Evolutionary conservation across 2,888 invertebrate genomes (phyloP).

Genomic region (Nomada ruficornis): DNA sequence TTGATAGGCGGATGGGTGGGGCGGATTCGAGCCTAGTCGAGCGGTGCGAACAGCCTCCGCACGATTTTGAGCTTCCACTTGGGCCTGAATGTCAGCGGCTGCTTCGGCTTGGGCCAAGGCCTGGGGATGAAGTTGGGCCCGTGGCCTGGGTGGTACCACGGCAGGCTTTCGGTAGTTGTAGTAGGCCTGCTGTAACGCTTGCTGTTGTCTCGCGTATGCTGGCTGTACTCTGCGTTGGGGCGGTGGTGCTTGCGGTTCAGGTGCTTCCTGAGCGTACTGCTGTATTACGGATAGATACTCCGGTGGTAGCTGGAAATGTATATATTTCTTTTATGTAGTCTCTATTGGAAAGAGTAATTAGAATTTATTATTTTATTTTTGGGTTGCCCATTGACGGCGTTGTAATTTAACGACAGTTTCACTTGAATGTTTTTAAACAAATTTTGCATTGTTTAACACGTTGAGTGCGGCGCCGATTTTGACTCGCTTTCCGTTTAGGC

Average conservation of each 20-base stretch:
- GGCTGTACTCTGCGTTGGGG: conserved; percentile 76
- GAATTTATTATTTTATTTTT: no score
- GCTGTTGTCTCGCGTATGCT: conserved; percentile 79
- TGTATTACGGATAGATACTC: conserved; percentile 79
- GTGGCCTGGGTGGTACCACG: conserved; percentile 77
- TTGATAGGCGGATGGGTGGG: conserved; percentile 72
- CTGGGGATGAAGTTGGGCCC: conserved; percentile 76
- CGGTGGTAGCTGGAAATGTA: conserved; percentile 78
- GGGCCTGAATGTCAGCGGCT: conserved; percentile 76
- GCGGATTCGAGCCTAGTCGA: conserved; percentile 70
- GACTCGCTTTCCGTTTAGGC: no score
- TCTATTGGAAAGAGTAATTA: no score
- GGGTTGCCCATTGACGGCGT: no score
- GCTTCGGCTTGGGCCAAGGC: conserved; percentile 77
- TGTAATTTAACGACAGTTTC: no score
- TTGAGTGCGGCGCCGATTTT: no score
- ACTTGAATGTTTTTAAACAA: no score
- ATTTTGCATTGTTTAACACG: no score
- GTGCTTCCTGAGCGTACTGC: conserved; percentile 74
- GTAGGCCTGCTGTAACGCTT: conserved; percentile 80
- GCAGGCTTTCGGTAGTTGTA: conserved; percentile 80
- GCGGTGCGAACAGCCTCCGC: conserved; percentile 72
- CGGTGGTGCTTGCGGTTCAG: conserved; percentile 67
- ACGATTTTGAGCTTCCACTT: conserved; percentile 75
- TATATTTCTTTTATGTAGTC: not conserved